Conservation (phyloP, 2,888 invertebrate genomes). For the Hedychridium roseum region DNA sequence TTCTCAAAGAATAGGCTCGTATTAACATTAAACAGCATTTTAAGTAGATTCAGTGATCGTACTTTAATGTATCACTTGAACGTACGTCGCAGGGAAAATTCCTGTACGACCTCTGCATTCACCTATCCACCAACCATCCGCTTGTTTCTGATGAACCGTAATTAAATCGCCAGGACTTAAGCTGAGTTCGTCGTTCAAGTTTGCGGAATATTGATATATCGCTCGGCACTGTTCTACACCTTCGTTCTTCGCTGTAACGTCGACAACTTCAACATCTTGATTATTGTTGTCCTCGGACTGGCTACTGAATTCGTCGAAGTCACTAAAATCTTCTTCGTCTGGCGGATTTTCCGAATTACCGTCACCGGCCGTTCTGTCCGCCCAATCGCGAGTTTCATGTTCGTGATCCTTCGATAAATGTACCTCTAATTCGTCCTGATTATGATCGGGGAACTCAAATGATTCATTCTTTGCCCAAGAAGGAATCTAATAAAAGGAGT, state of each 20-base stretch:
- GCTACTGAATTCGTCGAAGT: conserved; percentile 72
- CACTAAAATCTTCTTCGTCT: conserved; percentile 72
- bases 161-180: conserved; percentile 80
- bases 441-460: conserved; percentile 62
- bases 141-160: conserved; percentile 88
- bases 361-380: conserved; percentile 80
- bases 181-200: conserved; percentile 85
- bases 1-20: no score
- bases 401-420: conserved; percentile 51
- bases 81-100: conserved; percentile 94
- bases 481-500: conserved; percentile 73
- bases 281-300: conserved; percentile 61
- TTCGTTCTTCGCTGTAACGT: conserved; percentile 29
- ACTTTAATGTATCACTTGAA: conserved; percentile 74
- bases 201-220: conserved; percentile 87
- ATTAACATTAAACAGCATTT: background rate
- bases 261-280: conserved; percentile 56
- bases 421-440: conserved; percentile 51
- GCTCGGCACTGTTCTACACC: conserved; percentile 74
- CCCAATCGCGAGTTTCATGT: conserved; percentile 69
- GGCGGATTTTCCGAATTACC: conserved; percentile 81
- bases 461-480: conserved; percentile 78
- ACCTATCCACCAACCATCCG: conserved; percentile 95
- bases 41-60: background rate
- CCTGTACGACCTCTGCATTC: conserved; percentile 86